Percentiles rank a stretch among this genome's conserved stretches.
These are phyloP conservation scores for Cossypha dichroa DNA, from an alignment of 2,797 vertebrate species.

Conservation along the genomic window DNA sequence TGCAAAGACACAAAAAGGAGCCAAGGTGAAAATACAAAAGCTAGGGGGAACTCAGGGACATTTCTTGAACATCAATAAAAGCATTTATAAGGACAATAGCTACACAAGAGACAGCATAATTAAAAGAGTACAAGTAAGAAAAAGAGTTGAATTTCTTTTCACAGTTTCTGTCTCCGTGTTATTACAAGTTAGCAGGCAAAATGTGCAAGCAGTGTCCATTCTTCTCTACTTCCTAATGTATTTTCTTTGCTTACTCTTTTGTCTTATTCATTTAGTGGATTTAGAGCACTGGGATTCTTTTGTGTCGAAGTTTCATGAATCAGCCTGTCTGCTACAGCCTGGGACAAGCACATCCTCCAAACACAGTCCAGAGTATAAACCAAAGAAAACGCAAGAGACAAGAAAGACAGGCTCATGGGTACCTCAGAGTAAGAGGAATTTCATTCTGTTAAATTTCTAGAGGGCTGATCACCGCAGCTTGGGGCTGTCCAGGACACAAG, in stretches of 20 bases:
- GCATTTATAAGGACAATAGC: constrained; percentile 1
- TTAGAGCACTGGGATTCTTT: constrained; percentile 24
- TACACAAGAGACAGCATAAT: not conserved
- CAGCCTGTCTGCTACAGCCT: constrained; percentile 3
- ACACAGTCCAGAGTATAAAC: not conserved
- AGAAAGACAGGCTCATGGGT: not conserved
- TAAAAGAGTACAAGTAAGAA: constrained; percentile 20
- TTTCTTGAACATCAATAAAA: constrained; percentile 44
- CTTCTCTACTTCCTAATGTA: constrained; percentile 2
- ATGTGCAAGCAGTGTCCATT: constrained; percentile 22
- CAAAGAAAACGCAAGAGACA: not conserved
- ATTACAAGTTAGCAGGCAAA: constrained; percentile 37
- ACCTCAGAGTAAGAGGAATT: not conserved
- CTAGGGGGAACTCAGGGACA: constrained; percentile 44
- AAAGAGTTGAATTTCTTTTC: constrained; percentile 6
- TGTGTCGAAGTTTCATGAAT: constrained; percentile 44
- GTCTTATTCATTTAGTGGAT: constrained; percentile 41
- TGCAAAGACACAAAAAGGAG: not conserved
- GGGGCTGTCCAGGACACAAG: not conserved
- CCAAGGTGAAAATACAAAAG: constrained; percentile 58
- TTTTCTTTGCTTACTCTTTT: constrained; percentile 39
- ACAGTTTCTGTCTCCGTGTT: not conserved
- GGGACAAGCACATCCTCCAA: not conserved
- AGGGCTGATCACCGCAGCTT: not conserved
- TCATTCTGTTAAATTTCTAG: not conserved